Percentiles rank a stretch among this genome's conserved stretches.
phyloP scores from a whole-genome alignment of 2,113 vertebrate species.

The Macroglossus sobrinus region DNA sequence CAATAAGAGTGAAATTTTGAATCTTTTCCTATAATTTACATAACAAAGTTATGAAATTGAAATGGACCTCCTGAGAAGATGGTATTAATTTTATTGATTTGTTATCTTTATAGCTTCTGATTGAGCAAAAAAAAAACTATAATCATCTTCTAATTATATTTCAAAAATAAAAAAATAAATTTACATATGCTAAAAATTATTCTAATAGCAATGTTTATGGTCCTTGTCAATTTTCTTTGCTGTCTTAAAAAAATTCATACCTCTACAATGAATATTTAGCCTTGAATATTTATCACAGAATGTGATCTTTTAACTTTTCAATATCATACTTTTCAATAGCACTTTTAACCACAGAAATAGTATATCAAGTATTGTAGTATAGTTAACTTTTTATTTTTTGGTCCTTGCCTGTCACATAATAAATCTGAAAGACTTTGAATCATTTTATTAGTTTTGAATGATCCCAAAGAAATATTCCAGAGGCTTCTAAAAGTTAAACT shows the following conservation, averaged over 20 bases:
- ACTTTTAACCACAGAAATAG: neutral
- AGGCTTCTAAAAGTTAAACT: neutral
- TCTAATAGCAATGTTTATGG: neutral
- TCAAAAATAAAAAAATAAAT: neutral
- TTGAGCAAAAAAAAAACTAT: neutral
- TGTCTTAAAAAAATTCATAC: neutral
- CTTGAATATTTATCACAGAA: neutral
- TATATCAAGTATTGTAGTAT: neutral
- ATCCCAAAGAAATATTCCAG: neutral
- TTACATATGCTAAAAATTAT: neutral
- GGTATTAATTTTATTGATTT: neutral
- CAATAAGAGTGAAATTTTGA: neutral
- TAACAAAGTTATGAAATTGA: neutral
- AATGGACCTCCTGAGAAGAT: neutral
- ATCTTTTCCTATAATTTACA: neutral
- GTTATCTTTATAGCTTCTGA: neutral
- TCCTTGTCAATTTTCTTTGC: neutral
- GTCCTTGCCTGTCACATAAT: neutral
- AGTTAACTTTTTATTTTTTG: neutral
- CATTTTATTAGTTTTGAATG: neutral
- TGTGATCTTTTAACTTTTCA: neutral
- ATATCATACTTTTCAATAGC: neutral
- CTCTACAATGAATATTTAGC: neutral
- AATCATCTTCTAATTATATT: neutral
- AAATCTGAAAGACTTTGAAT: neutral